These are phyloP conservation scores for Kryptolebias marmoratus DNA, from an alignment of 2,113 vertebrate genomes.

Conservation along the genomic window DNA sequence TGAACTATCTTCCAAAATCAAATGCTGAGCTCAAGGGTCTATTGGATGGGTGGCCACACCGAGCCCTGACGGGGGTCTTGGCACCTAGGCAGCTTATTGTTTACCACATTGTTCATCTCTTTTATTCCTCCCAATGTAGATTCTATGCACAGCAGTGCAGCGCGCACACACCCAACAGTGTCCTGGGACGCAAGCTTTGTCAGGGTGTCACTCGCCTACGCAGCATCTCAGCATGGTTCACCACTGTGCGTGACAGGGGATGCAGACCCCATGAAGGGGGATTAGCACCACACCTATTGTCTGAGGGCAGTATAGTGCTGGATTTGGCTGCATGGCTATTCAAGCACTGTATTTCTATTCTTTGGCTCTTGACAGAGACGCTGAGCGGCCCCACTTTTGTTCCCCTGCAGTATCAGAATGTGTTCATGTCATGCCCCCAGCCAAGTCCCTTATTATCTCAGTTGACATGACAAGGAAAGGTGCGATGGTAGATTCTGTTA, in stretches of 20 bases:
- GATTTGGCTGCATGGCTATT: constrained; percentile 81
- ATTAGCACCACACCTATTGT: constrained; percentile 82
- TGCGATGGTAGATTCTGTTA: constrained; percentile 69
- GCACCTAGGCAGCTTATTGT: constrained; percentile 78
- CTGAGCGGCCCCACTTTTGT: constrained; percentile 72
- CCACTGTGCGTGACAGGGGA: constrained; percentile 79
- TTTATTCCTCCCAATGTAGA: constrained; percentile 79
- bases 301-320: constrained; percentile 69
- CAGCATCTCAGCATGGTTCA: constrained; percentile 79
- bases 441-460: constrained; percentile 74
- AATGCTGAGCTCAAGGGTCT: constrained; percentile 56
- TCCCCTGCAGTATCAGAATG: constrained; percentile 68
- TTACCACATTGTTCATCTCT: constrained; percentile 74
- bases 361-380: constrained; percentile 76
- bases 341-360: constrained; percentile 76
- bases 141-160: constrained; percentile 81
- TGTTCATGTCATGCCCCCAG: constrained; percentile 69
- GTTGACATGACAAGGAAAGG: constrained; percentile 74
- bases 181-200: constrained; percentile 79
- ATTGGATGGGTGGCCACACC: constrained; percentile 82
- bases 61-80: constrained; percentile 72
- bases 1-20: constrained; percentile 32
- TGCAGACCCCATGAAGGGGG: constrained; percentile 83
- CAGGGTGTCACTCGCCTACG: constrained; percentile 76
- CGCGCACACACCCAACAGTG: constrained; percentile 66